Conservation (phyloP, 2,113 vertebrate genomes). For the Pachyramphus minor region DNA sequence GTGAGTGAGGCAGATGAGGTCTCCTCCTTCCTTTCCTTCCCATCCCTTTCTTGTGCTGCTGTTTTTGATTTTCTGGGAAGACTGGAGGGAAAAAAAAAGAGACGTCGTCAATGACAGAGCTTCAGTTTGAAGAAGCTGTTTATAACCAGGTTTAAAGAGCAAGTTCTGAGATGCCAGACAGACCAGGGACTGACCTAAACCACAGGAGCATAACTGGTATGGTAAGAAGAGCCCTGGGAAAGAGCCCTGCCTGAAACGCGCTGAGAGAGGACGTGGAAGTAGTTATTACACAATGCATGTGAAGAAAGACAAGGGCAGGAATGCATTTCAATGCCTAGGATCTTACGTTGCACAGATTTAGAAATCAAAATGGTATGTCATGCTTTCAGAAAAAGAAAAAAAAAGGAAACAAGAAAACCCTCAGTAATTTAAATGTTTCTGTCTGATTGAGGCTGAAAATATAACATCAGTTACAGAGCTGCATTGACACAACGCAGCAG, state of each 20-base stretch:
- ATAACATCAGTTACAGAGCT: not conserved
- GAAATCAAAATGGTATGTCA: slow-evolving; percentile 68
- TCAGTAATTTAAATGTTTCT: not conserved
- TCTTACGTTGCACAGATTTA: slow-evolving; percentile 46
- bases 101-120: slow-evolving; percentile 60
- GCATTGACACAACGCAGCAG: not conserved
- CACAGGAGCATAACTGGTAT: slow-evolving; percentile 63
- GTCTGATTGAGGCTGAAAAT: slow-evolving; percentile 11
- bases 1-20: slow-evolving; percentile 36
- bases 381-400: slow-evolving; percentile 12
- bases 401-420: not conserved
- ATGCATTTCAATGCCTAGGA: slow-evolving; percentile 19
- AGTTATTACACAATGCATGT: slow-evolving; percentile 47
- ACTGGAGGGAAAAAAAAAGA: slow-evolving; percentile 27
- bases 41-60: slow-evolving; percentile 60
- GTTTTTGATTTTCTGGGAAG: slow-evolving; percentile 74
- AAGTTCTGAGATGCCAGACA: slow-evolving; percentile 70
- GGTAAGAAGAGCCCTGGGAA: slow-evolving; percentile 58
- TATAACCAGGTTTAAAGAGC: slow-evolving; percentile 65
- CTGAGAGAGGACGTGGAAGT: slow-evolving; percentile 46
- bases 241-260: slow-evolving; percentile 29
- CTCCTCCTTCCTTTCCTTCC: slow-evolving; percentile 48
- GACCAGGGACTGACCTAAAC: slow-evolving; percentile 69
- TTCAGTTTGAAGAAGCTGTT: slow-evolving; percentile 68
- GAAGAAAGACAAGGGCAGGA: slow-evolving; percentile 25